Evolutionary conservation across 2,888 invertebrate genomes (phyloP).

Genomic region (Liopterus haemorrhoidalis): DNA sequence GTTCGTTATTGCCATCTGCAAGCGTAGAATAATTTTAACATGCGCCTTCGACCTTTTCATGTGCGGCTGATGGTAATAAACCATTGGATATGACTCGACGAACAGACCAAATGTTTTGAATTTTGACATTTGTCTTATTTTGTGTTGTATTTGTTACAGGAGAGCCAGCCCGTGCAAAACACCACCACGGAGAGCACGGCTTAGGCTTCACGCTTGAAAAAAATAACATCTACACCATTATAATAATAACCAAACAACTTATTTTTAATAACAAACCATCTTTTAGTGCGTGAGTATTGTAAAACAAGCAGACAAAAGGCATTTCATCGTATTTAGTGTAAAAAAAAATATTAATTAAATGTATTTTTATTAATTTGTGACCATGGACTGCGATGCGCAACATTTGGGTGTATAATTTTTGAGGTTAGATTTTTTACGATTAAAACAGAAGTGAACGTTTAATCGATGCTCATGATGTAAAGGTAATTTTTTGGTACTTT

Average conservation of each 20-base stretch:
- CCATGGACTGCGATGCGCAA: constrained; percentile 22
- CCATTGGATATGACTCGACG: too few species aligned
- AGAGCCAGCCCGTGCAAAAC: constrained; percentile 55
- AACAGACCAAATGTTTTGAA: too few species aligned
- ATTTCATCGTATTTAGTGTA: constrained; percentile 40
- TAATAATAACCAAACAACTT: constrained; percentile 41
- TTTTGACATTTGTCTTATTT: constrained; percentile 7
- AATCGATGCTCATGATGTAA: too few species aligned
- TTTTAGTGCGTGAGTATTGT: constrained; percentile 45
- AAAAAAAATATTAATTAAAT: too few species aligned
- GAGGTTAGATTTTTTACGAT: too few species aligned
- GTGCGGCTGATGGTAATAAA: too few species aligned
- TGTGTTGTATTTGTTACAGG: constrained; percentile 43
- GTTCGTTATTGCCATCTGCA: too few species aligned
- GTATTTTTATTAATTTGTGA: constrained; percentile 14
- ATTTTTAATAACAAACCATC: constrained; percentile 42
- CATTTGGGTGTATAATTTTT: constrained; percentile 11
- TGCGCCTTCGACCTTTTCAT: too few species aligned
- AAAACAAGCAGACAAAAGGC: constrained; percentile 45
- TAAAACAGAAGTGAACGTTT: too few species aligned
- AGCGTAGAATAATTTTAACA: too few species aligned
- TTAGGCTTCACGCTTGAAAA: constrained; percentile 41
- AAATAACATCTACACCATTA: constrained; percentile 33
- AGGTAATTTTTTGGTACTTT: constrained; percentile 25
- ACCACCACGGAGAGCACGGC: constrained; percentile 57